A percentile compares a stretch with the other conserved stretches of the same genome.
These are phyloP conservation scores for Papilio xuthus DNA, from an alignment of 1,140 invertebrate genomes.

Conservation along the genomic window DNA sequence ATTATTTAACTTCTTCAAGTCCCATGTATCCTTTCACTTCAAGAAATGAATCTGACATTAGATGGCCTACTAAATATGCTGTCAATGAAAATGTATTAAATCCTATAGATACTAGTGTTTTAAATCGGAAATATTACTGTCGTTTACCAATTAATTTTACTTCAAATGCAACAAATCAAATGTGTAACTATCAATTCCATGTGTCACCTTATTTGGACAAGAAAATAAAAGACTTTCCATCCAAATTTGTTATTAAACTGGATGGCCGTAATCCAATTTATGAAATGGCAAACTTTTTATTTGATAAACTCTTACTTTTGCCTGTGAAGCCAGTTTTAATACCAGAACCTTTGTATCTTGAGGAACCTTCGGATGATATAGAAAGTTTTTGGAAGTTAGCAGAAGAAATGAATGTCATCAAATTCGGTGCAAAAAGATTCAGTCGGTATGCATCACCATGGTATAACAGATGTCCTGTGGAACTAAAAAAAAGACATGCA, in stretches of 20 bases:
- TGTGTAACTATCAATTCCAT: slow-evolving; percentile 74
- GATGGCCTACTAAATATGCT: slow-evolving; percentile 65
- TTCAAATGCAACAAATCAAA: slow-evolving; percentile 65
- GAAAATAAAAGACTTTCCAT: slow-evolving; percentile 77
- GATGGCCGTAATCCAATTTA: slow-evolving; percentile 77
- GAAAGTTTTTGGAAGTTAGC: slow-evolving; percentile 71
- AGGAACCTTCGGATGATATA: slow-evolving; percentile 61
- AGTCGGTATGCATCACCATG: slow-evolving; percentile 77
- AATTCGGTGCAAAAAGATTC: slow-evolving; percentile 60
- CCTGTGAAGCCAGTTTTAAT: slow-evolving; percentile 73
- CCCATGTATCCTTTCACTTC: slow-evolving; percentile 53
- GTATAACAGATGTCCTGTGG: slow-evolving; percentile 83
- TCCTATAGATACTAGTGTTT: slow-evolving; percentile 52
- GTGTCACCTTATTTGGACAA: slow-evolving; percentile 76
- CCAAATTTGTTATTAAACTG: slow-evolving; percentile 81
- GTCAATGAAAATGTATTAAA: slow-evolving; percentile 52
- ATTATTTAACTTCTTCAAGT: slow-evolving; percentile 62
- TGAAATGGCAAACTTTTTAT: slow-evolving; percentile 77
- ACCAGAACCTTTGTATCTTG: slow-evolving; percentile 67
- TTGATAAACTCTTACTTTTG: slow-evolving; percentile 74
- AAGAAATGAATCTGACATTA: slow-evolving; percentile 51
- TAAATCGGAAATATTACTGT: slow-evolving; percentile 72
- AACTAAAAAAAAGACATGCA: slow-evolving; percentile 77
- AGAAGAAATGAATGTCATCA: slow-evolving; percentile 62
- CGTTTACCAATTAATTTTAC: slow-evolving; percentile 75